A percentile compares a stretch with the other conserved stretches of the same genome.
Conservation (phyloP, 2,797 vertebrate species). For the Coluber constrictor region DNA sequence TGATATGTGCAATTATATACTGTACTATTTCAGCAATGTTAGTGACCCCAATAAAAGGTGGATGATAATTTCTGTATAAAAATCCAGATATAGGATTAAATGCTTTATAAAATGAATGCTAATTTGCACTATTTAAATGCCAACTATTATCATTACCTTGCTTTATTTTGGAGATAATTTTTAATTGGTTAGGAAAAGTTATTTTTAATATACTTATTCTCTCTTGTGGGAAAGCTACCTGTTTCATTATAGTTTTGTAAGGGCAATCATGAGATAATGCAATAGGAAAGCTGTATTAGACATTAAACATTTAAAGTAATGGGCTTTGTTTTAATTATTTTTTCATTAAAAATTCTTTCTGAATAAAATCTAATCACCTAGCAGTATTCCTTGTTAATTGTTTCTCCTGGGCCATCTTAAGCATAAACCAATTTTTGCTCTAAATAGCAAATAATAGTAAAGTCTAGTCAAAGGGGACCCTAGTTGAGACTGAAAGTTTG, state of each 20-base stretch:
- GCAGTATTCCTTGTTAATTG: not conserved
- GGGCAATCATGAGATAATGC: constrained; percentile 51
- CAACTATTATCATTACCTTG: constrained; percentile 51
- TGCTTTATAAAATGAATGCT: not conserved
- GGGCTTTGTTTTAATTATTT: constrained; percentile 30
- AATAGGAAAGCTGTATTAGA: constrained; percentile 54
- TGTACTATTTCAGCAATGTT: not conserved
- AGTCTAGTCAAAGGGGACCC: not conserved
- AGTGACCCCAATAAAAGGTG: not conserved
- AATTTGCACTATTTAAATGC: constrained; percentile 27
- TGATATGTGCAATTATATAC: not conserved
- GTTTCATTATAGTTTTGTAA: constrained; percentile 67
- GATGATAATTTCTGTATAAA: constrained; percentile 2
- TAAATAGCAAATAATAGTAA: constrained; percentile 10
- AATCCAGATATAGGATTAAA: constrained; percentile 38
- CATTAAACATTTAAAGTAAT: constrained; percentile 43
- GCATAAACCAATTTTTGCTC: not conserved
- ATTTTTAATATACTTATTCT: constrained; percentile 66
- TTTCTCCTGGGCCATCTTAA: constrained; percentile 33
- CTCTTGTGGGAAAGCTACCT: constrained; percentile 67
- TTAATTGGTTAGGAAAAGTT: constrained; percentile 64
- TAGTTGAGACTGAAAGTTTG: constrained; percentile 11
- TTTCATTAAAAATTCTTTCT: constrained; percentile 26
- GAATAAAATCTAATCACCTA: constrained; percentile 16
- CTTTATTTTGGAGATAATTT: constrained; percentile 62